phyloP scores from a whole-genome alignment of 2,113 vertebrate species.

The Tachuris rubrigastra region DNA sequence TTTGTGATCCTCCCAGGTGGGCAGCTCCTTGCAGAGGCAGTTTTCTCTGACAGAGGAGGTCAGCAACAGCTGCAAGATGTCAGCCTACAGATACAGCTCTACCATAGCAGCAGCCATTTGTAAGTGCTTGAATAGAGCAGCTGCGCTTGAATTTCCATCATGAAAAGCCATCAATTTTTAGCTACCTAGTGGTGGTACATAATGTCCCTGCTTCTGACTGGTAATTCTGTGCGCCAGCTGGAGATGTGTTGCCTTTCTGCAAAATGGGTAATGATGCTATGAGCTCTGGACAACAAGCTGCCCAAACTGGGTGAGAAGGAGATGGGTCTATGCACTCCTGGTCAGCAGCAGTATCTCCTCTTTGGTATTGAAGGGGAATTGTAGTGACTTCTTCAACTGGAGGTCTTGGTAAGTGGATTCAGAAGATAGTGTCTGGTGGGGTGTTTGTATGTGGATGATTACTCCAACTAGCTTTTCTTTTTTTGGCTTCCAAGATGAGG shows the following conservation, averaged over 20 bases:
- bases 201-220: neutral
- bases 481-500: neutral
- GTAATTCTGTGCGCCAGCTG: accelerated
- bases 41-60: neutral
- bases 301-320: neutral
- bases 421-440: neutral
- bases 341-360: neutral
- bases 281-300: neutral
- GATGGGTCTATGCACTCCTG: neutral
- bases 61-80: neutral
- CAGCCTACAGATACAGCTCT: neutral
- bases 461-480: neutral
- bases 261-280: no score
- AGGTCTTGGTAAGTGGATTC: neutral
- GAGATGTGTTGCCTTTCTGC: neutral
- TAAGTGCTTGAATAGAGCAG: neutral
- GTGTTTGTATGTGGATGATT: neutral
- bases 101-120: accelerated
- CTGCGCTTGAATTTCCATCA: neutral
- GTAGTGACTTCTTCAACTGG: neutral
- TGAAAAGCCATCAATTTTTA: neutral
- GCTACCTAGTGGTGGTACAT: neutral
- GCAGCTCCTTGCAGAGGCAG: neutral
- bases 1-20: neutral
- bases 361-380: neutral